These are phyloP conservation scores for Cheilosia variabilis DNA, from an alignment of 2,888 invertebrate species.

Conservation along the genomic window DNA sequence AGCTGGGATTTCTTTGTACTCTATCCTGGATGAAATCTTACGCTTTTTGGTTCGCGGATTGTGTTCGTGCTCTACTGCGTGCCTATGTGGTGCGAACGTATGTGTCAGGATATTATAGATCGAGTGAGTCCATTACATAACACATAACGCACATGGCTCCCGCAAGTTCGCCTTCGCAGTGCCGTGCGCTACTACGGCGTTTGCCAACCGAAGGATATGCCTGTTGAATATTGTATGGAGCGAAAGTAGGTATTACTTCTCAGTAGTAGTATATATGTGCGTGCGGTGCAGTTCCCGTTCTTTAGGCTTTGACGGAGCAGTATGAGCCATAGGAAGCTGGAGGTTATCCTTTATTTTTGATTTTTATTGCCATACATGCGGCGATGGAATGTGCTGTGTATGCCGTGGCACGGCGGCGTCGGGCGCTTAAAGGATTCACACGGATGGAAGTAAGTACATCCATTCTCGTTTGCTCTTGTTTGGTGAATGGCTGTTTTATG, in stretches of 20 bases:
- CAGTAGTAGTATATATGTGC: slow-evolving; percentile 28
- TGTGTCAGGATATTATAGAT: slow-evolving; percentile 68
- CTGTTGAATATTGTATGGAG: slow-evolving; percentile 77
- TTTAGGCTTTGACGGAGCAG: slow-evolving; percentile 38
- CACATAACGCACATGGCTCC: slow-evolving; percentile 67
- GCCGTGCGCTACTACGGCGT: slow-evolving; percentile 3
- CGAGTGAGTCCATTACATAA: slow-evolving; percentile 73
- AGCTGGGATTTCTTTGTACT: slow-evolving; percentile 81
- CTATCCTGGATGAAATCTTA: slow-evolving; percentile 66
- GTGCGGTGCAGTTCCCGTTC: slow-evolving; percentile 56
- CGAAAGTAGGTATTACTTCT: slow-evolving; percentile 70
- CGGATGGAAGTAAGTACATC: slow-evolving; percentile 72
- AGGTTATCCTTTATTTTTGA: slow-evolving; percentile 76
- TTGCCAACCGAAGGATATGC: slow-evolving; percentile 62
- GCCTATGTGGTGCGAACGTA: slow-evolving; percentile 73
- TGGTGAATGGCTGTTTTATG: slow-evolving; percentile 74
- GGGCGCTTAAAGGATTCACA: slow-evolving; percentile 73
- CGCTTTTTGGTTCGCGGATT: slow-evolving; percentile 38
- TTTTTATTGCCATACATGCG: slow-evolving; percentile 73
- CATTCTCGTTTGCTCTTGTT: slow-evolving; percentile 74
- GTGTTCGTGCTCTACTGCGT: slow-evolving; percentile 52
- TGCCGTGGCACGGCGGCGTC: slow-evolving; percentile 7
- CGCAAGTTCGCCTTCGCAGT: not conserved
- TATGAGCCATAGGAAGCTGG: slow-evolving; percentile 36
- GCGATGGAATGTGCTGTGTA: slow-evolving; percentile 62